Base-by-base conservation (phyloP, 2,113 vertebrate species). In the Zosterops borbonicus region DNA sequence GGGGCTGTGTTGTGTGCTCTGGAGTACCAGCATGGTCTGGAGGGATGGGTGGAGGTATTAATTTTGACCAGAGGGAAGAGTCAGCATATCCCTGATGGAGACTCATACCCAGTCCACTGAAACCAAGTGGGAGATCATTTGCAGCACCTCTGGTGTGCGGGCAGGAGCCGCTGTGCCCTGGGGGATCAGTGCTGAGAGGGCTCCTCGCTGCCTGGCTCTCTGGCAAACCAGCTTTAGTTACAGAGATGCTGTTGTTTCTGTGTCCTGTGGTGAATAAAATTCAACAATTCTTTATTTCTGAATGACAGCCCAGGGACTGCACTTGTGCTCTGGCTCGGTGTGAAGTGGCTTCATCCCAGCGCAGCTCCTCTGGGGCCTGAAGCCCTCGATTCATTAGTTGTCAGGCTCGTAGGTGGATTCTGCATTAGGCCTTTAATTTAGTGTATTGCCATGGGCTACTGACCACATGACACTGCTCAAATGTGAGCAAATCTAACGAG, bases 351-450 rank as follows among this genome's bases (percentile, higher is more conserved):
- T 98, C 97, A 98, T 98, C 98, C 98, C 97, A 86, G 71, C 73
- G 31, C 92, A 47, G 95, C 97, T 98, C 97, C 98, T 98, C 97
- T 96, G 97, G 98, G 98, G 98, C 94, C 94, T 95, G 96, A 82
- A 98, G 97, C 98, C 97, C 98, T 98, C 98, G 97, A 98, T 98
- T 99, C 98, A 98, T 98, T 99, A 98, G 98, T 98, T 98, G 98
- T 98, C 98, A 98, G 98, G 97, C 98, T 98, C 96, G 98, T 98
- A 97, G 97, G 97, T 98, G 98, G 98, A 97, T 98, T 98, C 98
- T 97, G 97, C 98, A 98, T 98, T 98, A 98, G 98, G 98, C 98
- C 98, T 98, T 98, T 98, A 99, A 99, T 99, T 99, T 98, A 98
- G 97, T 98, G 98, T 97, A 98, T 98, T 98, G 98, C 98, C 98